Evolutionary conservation across 2,888 invertebrate genomes (phyloP).

Genomic region (Fissipunctia ypsillon): DNA sequence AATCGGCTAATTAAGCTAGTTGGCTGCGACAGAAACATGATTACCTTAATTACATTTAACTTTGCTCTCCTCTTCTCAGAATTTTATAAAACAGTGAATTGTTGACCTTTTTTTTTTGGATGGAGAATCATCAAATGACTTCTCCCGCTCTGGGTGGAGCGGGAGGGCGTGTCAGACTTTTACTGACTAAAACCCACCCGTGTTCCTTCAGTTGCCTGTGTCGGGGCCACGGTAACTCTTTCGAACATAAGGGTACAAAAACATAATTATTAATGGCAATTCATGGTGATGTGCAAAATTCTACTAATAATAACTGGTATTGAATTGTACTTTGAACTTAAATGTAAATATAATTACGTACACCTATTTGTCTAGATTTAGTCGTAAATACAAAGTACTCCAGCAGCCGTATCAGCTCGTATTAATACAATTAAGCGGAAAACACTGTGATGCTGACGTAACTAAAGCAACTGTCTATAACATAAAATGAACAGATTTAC

Average conservation of each 20-base stretch:
- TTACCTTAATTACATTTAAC: background rate
- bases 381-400: conserved; percentile 37
- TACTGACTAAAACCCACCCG: no score
- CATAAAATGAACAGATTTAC: conserved; percentile 4
- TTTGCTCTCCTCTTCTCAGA: background rate
- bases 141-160: no score
- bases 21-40: no score
- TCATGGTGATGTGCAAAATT: conserved; percentile 38
- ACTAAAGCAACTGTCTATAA: conserved; percentile 23
- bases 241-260: background rate
- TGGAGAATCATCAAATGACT: no score
- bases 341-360: conserved; percentile 18
- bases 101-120: no score
- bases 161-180: no score
- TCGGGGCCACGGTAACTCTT: no score
- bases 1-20: no score
- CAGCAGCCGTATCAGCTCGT: conserved; percentile 9
- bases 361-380: conserved; percentile 30
- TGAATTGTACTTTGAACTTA: conserved; percentile 49
- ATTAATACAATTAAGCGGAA: conserved; percentile 48
- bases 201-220: no score
- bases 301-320: conserved; percentile 31
- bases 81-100: background rate
- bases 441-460: conserved; percentile 34
- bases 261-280: background rate